Conservation (phyloP, 2,113 vertebrate species). For the Crotophaga sulcirostris region DNA sequence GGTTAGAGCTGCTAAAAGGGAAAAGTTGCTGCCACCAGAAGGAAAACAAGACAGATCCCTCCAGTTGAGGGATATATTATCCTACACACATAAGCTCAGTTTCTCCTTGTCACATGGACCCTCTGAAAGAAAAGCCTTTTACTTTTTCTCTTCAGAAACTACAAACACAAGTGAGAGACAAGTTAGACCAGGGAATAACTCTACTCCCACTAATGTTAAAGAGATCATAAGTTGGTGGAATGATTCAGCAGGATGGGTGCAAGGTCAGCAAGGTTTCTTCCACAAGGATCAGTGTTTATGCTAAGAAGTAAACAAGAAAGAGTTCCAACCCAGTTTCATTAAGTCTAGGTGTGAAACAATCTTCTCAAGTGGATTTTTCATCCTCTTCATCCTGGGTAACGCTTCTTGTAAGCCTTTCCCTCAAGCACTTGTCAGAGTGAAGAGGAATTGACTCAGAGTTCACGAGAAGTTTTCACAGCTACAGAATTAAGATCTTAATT, state of each 20-base stretch:
- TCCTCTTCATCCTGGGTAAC: background rate
- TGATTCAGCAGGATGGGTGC: slow-evolving; percentile 10
- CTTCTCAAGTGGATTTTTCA: background rate
- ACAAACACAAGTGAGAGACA: background rate
- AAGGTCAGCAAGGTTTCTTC: background rate
- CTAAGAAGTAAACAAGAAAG: slow-evolving; percentile 7
- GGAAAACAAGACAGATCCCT: background rate
- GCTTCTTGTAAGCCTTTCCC: background rate
- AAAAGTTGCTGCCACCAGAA: background rate
- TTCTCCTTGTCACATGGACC: background rate
- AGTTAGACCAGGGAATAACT: background rate
- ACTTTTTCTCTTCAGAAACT: background rate
- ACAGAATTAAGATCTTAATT: background rate
- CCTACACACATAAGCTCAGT: background rate
- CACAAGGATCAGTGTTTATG: background rate
- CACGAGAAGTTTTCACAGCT: background rate
- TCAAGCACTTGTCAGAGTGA: background rate
- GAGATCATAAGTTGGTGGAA: background rate
- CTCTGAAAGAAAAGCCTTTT: background rate
- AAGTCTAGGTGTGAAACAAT: background rate
- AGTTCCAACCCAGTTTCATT: background rate
- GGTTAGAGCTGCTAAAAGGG: too few species aligned
- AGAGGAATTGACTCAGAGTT: background rate
- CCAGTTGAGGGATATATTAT: background rate
- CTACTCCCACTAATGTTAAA: background rate